These are phyloP conservation scores for Plutomurus gul DNA, from an alignment of 1,140 invertebrate genomes.

Conservation along the genomic window DNA sequence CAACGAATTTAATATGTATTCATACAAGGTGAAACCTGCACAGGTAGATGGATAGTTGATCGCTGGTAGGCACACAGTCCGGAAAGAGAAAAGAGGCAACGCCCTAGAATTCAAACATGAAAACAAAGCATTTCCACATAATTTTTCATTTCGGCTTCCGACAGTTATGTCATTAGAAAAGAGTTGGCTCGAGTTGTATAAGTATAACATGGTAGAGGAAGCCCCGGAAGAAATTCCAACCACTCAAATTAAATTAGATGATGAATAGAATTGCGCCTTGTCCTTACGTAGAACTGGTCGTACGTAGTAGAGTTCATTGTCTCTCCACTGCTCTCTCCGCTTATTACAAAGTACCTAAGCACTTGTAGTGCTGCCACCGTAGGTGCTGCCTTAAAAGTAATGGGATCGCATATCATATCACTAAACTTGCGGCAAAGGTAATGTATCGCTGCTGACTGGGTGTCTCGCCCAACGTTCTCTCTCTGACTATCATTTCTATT, in stretches of 20 bases:
- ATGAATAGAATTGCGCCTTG: neutral
- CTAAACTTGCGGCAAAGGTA: neutral
- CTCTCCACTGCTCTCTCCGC: no score
- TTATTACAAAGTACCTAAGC: no score
- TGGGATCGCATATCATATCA: neutral
- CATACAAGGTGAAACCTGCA: no score
- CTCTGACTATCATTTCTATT: constrained; percentile 2
- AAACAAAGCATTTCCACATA: constrained; percentile 29
- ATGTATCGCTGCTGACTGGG: neutral
- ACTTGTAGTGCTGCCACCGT: neutral
- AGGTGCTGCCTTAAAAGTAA: neutral
- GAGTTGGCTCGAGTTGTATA: no score
- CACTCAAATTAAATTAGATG: constrained; percentile 25
- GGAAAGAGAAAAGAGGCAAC: constrained; percentile 18
- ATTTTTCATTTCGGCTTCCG: constrained; percentile 8
- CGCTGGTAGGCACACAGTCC: no score
- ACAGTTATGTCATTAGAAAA: neutral
- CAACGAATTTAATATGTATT: no score
- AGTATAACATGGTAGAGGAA: no score
- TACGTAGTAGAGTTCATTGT: neutral
- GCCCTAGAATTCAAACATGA: constrained; percentile 23
- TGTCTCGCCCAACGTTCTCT: neutral
- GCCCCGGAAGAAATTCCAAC: neutral
- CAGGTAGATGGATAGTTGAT: no score
- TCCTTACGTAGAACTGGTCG: neutral